phyloP scores from a whole-genome alignment of 2,113 vertebrate species.

The human region GRCh38 chr16:74850501-74851000 shows the following conservation, averaged over 20 bases:
- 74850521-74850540: background rate
- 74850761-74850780: background rate
- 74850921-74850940: background rate
- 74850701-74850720: background rate
- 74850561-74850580: background rate
- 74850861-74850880: background rate
- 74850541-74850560: background rate
- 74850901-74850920: background rate
- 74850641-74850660: too few relatives aligned
- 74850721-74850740: background rate
- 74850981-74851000: background rate
- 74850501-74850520: background rate
- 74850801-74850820: background rate
- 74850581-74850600: background rate
- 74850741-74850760: background rate
- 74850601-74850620: background rate
- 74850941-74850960: background rate
- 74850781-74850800: background rate
- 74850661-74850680: fast-evolving
- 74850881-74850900: background rate
- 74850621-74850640: background rate
- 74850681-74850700: background rate
- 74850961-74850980: background rate
- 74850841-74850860: background rate
- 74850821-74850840: background rate